These are phyloP conservation scores for Calidris pugnax DNA, from an alignment of 2,113 vertebrate genomes.

Conservation along the genomic window DNA sequence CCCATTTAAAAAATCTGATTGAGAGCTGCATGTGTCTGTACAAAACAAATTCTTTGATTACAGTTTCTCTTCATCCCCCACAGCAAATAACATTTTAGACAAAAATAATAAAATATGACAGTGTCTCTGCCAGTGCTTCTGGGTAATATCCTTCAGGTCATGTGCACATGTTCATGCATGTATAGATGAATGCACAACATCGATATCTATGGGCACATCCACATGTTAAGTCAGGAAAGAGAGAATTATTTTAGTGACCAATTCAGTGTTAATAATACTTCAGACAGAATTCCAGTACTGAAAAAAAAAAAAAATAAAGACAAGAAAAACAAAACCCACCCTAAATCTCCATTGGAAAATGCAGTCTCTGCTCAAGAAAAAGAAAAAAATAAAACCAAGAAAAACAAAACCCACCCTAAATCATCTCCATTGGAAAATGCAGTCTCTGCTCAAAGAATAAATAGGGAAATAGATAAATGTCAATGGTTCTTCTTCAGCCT, in stretches of 20 bases:
- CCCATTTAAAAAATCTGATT: neutral
- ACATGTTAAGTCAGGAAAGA: neutral
- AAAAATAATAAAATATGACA: constrained; percentile 13
- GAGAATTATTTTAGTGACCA: neutral
- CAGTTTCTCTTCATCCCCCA: neutral
- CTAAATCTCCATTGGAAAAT: neutral
- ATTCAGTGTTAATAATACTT: neutral
- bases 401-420: neutral
- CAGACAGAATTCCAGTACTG: neutral
- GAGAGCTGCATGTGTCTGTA: neutral
- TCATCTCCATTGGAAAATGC: neutral
- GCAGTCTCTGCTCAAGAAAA: neutral
- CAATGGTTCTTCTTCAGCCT: neutral
- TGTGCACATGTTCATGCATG: neutral
- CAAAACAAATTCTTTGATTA: neutral
- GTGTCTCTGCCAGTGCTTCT: neutral
- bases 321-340: neutral
- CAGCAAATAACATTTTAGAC: neutral
- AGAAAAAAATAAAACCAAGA: neutral
- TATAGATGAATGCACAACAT: neutral
- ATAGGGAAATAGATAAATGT: neutral
- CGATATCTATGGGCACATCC: neutral
- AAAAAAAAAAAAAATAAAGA: too few relatives aligned
- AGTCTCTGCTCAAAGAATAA: neutral
- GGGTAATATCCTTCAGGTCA: neutral